Evolutionary conservation across 1,140 invertebrate species (phyloP), one percentile per base, ranked within the genome.

Genomic region (Tenebrio molitor): DNA sequence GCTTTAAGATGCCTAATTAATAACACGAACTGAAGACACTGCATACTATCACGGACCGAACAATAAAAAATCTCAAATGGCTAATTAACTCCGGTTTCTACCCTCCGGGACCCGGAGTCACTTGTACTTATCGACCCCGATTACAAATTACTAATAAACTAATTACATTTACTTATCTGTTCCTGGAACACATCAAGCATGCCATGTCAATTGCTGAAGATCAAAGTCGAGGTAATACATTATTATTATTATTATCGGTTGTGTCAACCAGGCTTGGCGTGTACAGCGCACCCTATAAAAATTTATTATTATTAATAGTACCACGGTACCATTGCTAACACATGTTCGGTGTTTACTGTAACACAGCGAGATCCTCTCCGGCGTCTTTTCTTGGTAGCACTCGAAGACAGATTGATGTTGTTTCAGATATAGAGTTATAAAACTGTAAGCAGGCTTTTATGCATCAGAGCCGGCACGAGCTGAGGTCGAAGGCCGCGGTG

Each of bases 401-500:
- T 58, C 29, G 50, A 58, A 58, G 50, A 58, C 50, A 29, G 50
- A 58, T 58, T 29, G 50, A 58, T 58, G 50, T 58, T 58, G 29
- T 58, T 21, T 58, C 50, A 58, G 50, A 15, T 58, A 25, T 25
- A 58, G 44, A 50, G 50, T 58, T 33, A 58, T 58, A 58, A 58
- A 58, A 58, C 8, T 58, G 50, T 58, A 29, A 58, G 50, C 29
- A 58, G 50, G 23, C 21, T 58, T 58, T 58, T 58, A 58, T 58
- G 23, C 15, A 58, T 58, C 50, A 58, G 50, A 58, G 50, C 25
- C 50, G 50, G 50, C 50, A 58, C 50, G 50, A 58, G 50, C 15
- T 58, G 23, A 50, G 50, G 50, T 58, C 50, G 29, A 58, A 58
- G 50, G 50, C 50, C 50, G 50, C 50, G 50, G 19, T 58, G 50